Base-by-base conservation (phyloP, 2,797 vertebrate species). In the Rhinophrynus dorsalis region DNA sequence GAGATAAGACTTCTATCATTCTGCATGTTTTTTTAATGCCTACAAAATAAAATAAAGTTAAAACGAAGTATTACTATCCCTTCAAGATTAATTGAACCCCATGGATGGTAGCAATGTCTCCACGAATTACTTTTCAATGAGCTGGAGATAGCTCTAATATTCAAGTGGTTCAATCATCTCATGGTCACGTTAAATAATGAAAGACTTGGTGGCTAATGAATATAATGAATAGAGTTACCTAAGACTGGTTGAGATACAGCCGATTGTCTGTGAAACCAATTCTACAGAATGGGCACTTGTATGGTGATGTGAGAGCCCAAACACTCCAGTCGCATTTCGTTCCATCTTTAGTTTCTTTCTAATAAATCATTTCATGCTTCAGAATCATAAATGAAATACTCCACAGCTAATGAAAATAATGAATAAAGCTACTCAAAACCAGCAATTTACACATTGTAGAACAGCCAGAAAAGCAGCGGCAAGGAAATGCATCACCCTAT, bases 321-420 rank as follows among this genome's bases (percentile, higher is more conserved):
- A n/a, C 29, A 44, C 24, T 38, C 33, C 9, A 38, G 21, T 13
- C 30, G n/a, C 13, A 59, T 59, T 38, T 51, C 32, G 35, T 68
- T 50, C 47, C 30, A 12, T 21, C 24, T 48, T 67, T 54, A 23
- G 33, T 40, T 15, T 6, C 27, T 51, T 48, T 30, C 32, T 59
- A 59, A 68, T 68, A 59, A 59, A 68, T 68, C 32, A 68, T 68
- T 68, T 51, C 13, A 68, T 68, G 54, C 47, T 58, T 38, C 56
- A 29, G 32, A 59, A 50, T 51, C 59, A 29, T 50, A 51, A 68
- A 48, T 59, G 45, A 51, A 68, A 68, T 59, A 59, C 54, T 50
- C 15, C 35, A 13, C 12, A 9, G 3, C 7, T 68, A 32, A 68
- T 68, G 66, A 68, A 68, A 68, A 59, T 68, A 68, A 68, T 67